A percentile compares a stretch with the other conserved stretches of the same genome.
Conservation (phyloP, 1,140 invertebrate species). For the Drosophila ironensis region DNA sequence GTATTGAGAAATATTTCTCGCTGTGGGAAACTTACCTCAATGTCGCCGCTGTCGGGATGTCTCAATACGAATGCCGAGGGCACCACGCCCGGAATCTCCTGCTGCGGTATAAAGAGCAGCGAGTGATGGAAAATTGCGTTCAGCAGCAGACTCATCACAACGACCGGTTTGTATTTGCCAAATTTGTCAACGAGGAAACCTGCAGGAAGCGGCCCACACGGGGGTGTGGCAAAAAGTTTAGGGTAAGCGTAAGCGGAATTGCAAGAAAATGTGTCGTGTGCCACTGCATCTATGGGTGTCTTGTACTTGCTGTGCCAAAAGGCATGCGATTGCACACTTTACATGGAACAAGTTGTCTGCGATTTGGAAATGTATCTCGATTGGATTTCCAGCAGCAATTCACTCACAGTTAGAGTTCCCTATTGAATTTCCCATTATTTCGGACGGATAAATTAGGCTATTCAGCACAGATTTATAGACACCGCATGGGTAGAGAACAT, state of each 20-base stretch:
- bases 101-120: conserved; percentile 87
- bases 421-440: too few relatives aligned
- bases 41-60: conserved; percentile 86
- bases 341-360: conserved; percentile 7
- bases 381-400: conserved; percentile 5
- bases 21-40: conserved; percentile 84
- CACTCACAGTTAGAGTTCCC: conserved; percentile 1
- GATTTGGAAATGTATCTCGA: conserved; percentile 15
- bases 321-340: background rate
- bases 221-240: background rate
- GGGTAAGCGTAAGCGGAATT: conserved; percentile 13
- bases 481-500: too few relatives aligned
- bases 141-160: conserved; percentile 87
- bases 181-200: conserved; percentile 91
- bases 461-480: too few relatives aligned
- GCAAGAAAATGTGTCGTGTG: conserved; percentile 1
- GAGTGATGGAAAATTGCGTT: conserved; percentile 89
- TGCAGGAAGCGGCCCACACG: conserved; percentile 52
- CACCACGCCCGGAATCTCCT: conserved; percentile 87
- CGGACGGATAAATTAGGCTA: too few relatives aligned
- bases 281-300: background rate
- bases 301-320: background rate
- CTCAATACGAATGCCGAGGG: conserved; percentile 88
- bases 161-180: conserved; percentile 90
- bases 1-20: background rate